Evolutionary conservation across 92 coral and sea anemone species (phyloP).

Genomic region (Heteractis magnifica): DNA sequence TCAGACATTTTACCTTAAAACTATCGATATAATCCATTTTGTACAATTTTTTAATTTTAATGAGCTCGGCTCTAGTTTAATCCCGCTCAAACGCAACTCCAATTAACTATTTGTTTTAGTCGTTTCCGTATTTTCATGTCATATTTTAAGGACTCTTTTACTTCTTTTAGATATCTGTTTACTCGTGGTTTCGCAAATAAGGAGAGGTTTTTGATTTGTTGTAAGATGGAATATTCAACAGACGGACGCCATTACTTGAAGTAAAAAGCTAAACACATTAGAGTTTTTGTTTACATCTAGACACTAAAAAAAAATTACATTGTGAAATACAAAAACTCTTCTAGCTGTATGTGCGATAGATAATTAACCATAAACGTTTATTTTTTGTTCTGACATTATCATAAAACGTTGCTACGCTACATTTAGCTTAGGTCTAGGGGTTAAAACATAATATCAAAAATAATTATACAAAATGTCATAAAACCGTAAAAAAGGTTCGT

Average conservation of each 20-base stretch:
- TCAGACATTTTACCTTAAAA: not conserved
- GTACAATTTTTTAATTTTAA: not conserved
- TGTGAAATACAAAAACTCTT: not conserved
- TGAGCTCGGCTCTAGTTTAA: not conserved
- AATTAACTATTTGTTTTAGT: not conserved
- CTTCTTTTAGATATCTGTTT: not conserved
- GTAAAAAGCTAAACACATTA: not conserved
- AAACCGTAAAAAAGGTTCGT: too few species aligned
- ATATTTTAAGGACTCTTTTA: not conserved
- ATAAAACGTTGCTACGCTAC: too few species aligned
- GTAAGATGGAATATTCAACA: not conserved
- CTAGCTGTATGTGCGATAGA: too few species aligned
- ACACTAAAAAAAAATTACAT: not conserved
- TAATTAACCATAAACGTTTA: too few species aligned
- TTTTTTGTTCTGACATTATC: too few species aligned
- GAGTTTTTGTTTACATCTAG: not conserved
- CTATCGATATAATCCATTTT: not conserved
- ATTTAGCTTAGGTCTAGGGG: too few species aligned
- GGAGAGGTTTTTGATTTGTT: not conserved
- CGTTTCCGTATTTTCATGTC: not conserved
- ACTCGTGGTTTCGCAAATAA: not conserved
- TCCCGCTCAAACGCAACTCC: not conserved
- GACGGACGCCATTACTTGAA: not conserved
- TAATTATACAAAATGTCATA: too few species aligned
- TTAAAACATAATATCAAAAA: too few species aligned